Base-by-base conservation (phyloP, 2,888 invertebrate genomes). In the Thera obeliscata region DNA sequence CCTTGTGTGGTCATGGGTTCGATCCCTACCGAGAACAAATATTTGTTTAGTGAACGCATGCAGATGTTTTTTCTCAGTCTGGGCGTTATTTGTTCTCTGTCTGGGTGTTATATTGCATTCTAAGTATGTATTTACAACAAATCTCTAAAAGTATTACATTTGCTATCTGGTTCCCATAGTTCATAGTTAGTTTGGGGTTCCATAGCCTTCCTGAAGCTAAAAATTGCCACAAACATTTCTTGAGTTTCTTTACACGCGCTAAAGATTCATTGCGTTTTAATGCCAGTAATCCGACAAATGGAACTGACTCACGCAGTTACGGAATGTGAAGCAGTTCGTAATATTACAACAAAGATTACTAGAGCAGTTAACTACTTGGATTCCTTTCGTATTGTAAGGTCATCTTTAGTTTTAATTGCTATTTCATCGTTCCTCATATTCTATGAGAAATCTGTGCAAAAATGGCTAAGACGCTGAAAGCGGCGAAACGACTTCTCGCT, bases 261-360 rank as follows among this genome's bases (percentile, higher is more conserved):
- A 22, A 62, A 67, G 68, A 63, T 60, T 55, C 12, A 69, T 67
- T 58, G 56, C 59, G 54, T 33, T 57, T 41, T 57, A 62, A 68
- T 61, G n/a, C 49, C 52, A 63, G 52, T 52, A 66, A 63, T 61
- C 66, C 60, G 50, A 66, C 56, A 64, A 63, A 65, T 49, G 49
- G 46, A 48, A 69, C 63, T 70, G 78, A 79, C 71, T 77, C 77
- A 80, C 69, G 73, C 63, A 57, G 48, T 66, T 61, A 64, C 52
- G 74, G 76, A 75, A 78, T 81, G 75, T 76, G 69, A 74, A 77
- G 75, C 78, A 78, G 76, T 76, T 77, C 75, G 70, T 55, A 76
- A 56, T 59, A 38, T 66, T 72, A 61, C 65, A 67, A 66, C 64
- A 62, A 64, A 66, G 55, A 68, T 72, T 72, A 64, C 70, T 66